Base-by-base conservation (phyloP, 1,140 invertebrate species). In the Caenorhabditis inopinata region DNA sequence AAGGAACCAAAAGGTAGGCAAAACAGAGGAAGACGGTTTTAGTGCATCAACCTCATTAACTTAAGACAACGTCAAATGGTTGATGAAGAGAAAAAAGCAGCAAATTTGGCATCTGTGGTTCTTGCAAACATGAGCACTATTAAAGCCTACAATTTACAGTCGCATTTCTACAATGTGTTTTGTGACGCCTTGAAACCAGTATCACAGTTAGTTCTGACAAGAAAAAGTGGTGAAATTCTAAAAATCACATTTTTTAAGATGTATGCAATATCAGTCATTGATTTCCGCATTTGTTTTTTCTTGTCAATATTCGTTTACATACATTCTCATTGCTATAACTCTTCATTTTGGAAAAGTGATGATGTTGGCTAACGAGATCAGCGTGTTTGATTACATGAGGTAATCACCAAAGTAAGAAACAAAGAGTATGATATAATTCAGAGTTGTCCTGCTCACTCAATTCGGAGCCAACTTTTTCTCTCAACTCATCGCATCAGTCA, bases 391-490 rank as follows among this genome's bases (percentile, higher is more conserved):
- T 46, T 87, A 88, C 78, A 78, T 87, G 12, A 49, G 86, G 81
- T 85, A 78, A 35, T 35, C 76, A 75, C 2, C n/a, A 0, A 4
- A 1, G n/a, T 45, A 42, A 27, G 6, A 16, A 27, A 18, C 2
- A 9, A 14, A 27, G 32, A 35, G 0, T 68, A 1, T 12, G 1
- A 16, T 18, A n/a, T 18, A n/a, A n/a, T 83, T 84, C 32, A 86
- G 85, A 77, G 85, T 86, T 12, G 85, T 86, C 4, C 77, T 86
- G 21, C 78, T 86, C 2, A 87, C 86, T 9, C 86, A 87, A 77
- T 87, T 87, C 46, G 86, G 86, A 18, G 87, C 86, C 1, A 87
- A 88, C 42, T 87, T 85, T 68, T 85, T 88, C 58, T 87, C 85
- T 9, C 86, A 86, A 68, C 75, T 87, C 14, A 85, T 87, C 73